Conservation (phyloP, 2,888 invertebrate genomes). For the Hoplodrina ambigua region DNA sequence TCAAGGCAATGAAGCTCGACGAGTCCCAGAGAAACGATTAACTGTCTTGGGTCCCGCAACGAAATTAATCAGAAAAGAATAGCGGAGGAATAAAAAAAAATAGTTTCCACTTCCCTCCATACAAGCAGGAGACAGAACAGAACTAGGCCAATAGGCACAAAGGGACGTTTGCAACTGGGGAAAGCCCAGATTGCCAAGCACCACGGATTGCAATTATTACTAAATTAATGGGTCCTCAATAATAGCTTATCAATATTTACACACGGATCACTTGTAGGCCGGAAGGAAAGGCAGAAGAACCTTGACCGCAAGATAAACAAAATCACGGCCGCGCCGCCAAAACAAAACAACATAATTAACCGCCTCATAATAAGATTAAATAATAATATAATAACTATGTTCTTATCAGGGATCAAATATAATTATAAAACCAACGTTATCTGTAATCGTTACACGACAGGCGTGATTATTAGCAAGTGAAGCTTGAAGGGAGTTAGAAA, state of each 20-base stretch:
- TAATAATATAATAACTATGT: conserved; percentile 14
- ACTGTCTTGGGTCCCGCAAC: no score
- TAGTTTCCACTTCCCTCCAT: no score
- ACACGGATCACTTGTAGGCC: conserved; percentile 26
- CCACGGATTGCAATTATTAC: no score
- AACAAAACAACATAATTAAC: conserved; percentile 57
- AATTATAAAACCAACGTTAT: conserved; percentile 31
- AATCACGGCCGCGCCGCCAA: conserved; percentile 40
- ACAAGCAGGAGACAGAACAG: no score
- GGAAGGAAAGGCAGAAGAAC: conserved; percentile 53
- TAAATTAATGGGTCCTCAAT: no score
- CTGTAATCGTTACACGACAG: conserved; percentile 9
- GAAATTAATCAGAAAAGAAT: no score
- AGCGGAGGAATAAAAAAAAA: no score
- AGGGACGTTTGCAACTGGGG: no score
- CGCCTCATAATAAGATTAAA: conserved; percentile 32
- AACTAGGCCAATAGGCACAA: no score
- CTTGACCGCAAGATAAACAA: conserved; percentile 48
- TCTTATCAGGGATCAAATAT: conserved; percentile 41
- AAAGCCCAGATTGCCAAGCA: no score
- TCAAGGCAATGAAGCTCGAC: no score
- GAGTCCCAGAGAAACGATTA: no score
- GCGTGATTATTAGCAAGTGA: neutral
- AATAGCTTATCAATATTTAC: conserved; percentile 20
- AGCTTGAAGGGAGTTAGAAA: neutral